A percentile compares a stretch with the other conserved stretches of the same genome.
Conservation (phyloP, 2,888 invertebrate species). For the Falcaria lacertinaria region DNA sequence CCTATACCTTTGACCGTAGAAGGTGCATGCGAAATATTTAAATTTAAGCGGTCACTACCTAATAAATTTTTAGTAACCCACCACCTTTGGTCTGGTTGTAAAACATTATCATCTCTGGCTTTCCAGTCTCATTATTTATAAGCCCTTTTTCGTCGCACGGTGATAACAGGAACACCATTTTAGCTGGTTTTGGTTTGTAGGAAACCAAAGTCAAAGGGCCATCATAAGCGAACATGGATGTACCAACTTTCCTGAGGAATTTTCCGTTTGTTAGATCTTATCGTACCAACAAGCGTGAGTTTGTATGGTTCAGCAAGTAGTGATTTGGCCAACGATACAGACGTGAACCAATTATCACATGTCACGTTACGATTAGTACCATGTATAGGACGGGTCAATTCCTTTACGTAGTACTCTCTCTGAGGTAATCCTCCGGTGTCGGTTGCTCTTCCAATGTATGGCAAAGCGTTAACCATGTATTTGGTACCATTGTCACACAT, state of each 20-base stretch:
- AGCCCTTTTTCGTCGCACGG: not conserved
- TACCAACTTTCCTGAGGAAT: conserved; percentile 15
- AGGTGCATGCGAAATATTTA: too few relatives aligned
- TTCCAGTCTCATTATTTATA: not conserved
- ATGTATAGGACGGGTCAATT: conserved; percentile 9
- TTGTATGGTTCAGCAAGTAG: conserved; percentile 32
- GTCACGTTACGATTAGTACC: conserved; percentile 4
- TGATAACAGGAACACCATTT: conserved; percentile 5
- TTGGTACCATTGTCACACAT: conserved; percentile 7
- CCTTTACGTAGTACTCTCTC: conserved; percentile 16
- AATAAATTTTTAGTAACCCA: too few relatives aligned
- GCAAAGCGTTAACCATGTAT: conserved; percentile 1
- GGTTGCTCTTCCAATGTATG: conserved; percentile 2
- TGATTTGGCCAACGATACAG: conserved; percentile 27
- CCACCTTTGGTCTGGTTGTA: too few relatives aligned
- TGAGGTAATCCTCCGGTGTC: not conserved
- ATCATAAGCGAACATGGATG: conserved; percentile 14
- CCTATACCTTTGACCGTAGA: too few relatives aligned
- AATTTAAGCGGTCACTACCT: too few relatives aligned
- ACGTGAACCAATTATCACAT: conserved; percentile 40
- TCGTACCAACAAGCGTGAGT: conserved; percentile 32
- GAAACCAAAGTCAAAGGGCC: conserved; percentile 13
- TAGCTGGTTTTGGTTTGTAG: conserved; percentile 15
- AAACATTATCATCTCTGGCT: not conserved
- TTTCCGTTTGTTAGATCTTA: conserved; percentile 31